Base-by-base conservation (phyloP, 2,888 invertebrate genomes). In the Drosophila siamana region DNA sequence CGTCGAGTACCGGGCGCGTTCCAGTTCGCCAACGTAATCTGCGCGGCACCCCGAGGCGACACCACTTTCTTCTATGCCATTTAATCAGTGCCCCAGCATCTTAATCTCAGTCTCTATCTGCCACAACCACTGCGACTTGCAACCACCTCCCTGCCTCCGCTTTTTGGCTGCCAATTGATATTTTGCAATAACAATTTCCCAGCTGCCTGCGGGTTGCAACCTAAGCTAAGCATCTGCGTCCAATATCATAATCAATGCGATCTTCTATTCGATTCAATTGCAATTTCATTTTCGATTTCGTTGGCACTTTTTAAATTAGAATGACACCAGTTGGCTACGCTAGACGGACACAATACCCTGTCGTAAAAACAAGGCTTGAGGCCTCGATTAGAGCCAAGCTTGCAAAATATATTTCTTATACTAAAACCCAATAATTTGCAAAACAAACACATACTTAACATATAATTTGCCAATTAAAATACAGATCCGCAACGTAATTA, bases 1-100 rank as follows among this genome's bases (percentile, higher is more conserved):
- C 43, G 64, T 66, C 66, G 33, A 44, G 52, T 43, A 40, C 48
- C 30, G 41, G 56, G 33, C 30, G 8, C 52, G 38, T 57, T 48
- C 38, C 44, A 60, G 59, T 50, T 69, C 69, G 73, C 82, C 75
- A 84, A 78, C 80, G 73, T 80, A 70, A 84, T 88, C 82, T 78
- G 74, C 57, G 61, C 41, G 54, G 33, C 56, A 16, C 68, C 78
- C 48, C 40, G 59, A 22, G 68, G 73, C 70, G 57, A 33, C 48
- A 62, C 62, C 52, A 85, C 89, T 85, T 89, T 80, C 78, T 62
- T 78, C 78, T 67, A 60, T 69, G 66, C 68, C 70, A 50, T 52
- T 67, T 75, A 75, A 86, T 80, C 74, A 69, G 50, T n/a, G 74
- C 47, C 59, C 47, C 59, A 28, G 51, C 61, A 78, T 68, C 67